Evolutionary conservation across 2,888 invertebrate genomes (phyloP).

Genomic region (Melieria crassipennis): DNA sequence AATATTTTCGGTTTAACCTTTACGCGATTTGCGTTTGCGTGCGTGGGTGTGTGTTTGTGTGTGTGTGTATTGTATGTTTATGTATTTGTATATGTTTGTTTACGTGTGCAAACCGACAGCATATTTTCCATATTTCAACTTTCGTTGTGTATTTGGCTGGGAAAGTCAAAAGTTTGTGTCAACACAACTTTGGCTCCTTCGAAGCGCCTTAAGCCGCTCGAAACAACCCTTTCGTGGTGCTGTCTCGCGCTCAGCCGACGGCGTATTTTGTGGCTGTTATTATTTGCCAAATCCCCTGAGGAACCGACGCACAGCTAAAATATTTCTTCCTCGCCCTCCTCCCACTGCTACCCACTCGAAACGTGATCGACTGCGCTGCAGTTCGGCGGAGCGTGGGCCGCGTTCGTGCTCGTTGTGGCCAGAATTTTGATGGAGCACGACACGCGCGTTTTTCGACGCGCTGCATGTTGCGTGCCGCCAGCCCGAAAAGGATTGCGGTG

Average conservation of each 20-base stretch:
- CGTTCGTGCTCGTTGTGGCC: constrained; percentile 52
- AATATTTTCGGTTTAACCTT: constrained; percentile 61
- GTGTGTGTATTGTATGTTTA: no score
- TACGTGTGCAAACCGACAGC: constrained; percentile 4
- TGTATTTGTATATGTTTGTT: constrained; percentile 3
- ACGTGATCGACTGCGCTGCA: constrained; percentile 36
- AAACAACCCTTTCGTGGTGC: constrained; percentile 17
- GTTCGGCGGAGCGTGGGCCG: constrained; percentile 14
- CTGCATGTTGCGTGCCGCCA: background rate
- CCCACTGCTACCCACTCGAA: background rate
- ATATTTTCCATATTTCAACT: constrained; percentile 23
- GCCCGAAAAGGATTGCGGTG: constrained; percentile 12
- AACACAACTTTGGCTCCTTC: constrained; percentile 40
- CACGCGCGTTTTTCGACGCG: background rate
- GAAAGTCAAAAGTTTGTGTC: constrained; percentile 57
- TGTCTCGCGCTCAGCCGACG: background rate
- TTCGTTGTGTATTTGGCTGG: constrained; percentile 13
- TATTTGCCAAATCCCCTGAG: constrained; percentile 20
- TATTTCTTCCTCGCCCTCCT: background rate
- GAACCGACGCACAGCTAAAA: background rate
- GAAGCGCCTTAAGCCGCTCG: background rate
- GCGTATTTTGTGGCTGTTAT: constrained; percentile 8
- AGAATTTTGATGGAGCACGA: constrained; percentile 59
- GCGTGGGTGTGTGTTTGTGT: no score
- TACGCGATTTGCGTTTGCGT: constrained; percentile 47